These are phyloP conservation scores for Chrysomallon squamiferum DNA, from an alignment of 1,140 invertebrate genomes.

Conservation along the genomic window DNA sequence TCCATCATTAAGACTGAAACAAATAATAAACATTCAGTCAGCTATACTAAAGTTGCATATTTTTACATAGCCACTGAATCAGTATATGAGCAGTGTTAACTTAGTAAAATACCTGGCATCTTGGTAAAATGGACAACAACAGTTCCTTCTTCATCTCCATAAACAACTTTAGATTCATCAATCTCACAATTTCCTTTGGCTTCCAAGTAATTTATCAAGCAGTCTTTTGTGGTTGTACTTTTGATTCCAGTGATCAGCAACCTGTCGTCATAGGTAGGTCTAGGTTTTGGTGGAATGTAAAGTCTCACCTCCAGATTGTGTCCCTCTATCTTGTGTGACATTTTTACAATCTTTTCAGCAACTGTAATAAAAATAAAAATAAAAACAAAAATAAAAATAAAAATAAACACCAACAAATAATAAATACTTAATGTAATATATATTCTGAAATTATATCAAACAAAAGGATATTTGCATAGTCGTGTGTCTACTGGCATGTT, in stretches of 20 bases:
- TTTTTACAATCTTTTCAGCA: conserved; percentile 13
- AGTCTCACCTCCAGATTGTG: conserved; percentile 14
- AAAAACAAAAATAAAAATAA: neutral
- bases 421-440: neutral
- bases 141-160: conserved; percentile 18
- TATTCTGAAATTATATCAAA: neutral
- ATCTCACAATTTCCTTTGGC: conserved; percentile 9
- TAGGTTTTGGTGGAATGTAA: conserved; percentile 13
- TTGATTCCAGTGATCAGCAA: conserved; percentile 20
- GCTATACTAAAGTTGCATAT: too few species aligned
- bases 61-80: too few species aligned
- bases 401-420: neutral
- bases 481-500: neutral
- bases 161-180: conserved; percentile 14
- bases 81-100: too few species aligned
- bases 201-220: conserved; percentile 29
- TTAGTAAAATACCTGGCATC: too few species aligned
- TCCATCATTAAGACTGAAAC: too few species aligned
- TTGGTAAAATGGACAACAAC: conserved; percentile 20
- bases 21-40: too few species aligned
- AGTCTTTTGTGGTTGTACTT: conserved; percentile 20
- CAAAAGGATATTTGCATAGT: neutral
- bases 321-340: conserved; percentile 16
- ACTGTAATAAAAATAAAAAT: too few species aligned
- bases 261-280: conserved; percentile 7